Evolutionary conservation across 2,888 invertebrate species (phyloP).

Genomic region (Tipula confusa): DNA sequence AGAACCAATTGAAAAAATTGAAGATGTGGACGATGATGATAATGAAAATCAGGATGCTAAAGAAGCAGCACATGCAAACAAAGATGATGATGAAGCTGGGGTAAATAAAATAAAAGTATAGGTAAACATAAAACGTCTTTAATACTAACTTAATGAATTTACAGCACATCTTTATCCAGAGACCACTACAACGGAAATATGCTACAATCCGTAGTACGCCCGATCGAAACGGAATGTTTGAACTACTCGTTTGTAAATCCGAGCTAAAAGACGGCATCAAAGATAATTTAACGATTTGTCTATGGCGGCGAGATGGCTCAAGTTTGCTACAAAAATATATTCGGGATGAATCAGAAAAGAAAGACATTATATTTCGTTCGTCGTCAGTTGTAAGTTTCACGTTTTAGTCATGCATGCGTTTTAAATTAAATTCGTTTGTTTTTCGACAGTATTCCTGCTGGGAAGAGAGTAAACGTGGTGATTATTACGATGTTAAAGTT

Average conservation of each 20-base stretch:
- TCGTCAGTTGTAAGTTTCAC: conserved; percentile 46
- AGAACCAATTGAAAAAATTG: conserved; percentile 36
- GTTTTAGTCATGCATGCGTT: background rate
- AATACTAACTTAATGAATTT: background rate
- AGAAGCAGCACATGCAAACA: conserved; percentile 32
- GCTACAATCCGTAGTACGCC: conserved; percentile 36
- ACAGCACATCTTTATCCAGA: background rate
- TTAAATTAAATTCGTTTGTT: conserved; percentile 26
- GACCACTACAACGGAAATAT: background rate
- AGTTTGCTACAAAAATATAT: conserved; percentile 49
- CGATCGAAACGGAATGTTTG: conserved; percentile 38
- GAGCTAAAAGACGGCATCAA: conserved; percentile 44
- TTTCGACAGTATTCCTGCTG: conserved; percentile 48
- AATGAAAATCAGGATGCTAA: conserved; percentile 35
- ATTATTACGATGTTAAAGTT: conserved; percentile 45
- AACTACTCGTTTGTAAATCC: conserved; percentile 39
- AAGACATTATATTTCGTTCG: conserved; percentile 47
- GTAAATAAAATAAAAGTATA: background rate
- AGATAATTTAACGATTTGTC: conserved; percentile 45
- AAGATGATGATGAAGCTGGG: background rate
- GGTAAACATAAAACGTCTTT: background rate
- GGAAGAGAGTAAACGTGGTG: conserved; percentile 47
- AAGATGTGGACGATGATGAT: conserved; percentile 37
- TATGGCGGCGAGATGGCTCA: conserved; percentile 48
- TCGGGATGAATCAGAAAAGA: conserved; percentile 40